Percentiles rank a stretch among this genome's conserved stretches.
These are phyloP conservation scores for Dendrolimus kikuchii DNA, from an alignment of 1,140 invertebrate species.

Conservation along the genomic window DNA sequence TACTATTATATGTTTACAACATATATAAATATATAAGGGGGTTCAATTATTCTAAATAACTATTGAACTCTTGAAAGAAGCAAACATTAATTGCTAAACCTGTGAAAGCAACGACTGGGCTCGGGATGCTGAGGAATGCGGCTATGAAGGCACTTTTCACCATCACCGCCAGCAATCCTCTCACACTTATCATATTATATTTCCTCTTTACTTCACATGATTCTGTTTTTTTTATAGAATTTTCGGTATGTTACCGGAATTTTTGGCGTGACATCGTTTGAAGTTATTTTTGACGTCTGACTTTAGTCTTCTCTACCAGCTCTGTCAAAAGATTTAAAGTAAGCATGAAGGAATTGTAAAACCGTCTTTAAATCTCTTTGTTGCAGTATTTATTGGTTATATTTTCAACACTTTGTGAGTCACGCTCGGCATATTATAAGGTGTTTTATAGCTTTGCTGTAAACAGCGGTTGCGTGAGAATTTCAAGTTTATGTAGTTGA, in stretches of 20 bases:
- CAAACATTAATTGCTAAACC: constrained; percentile 4
- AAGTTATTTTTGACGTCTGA: constrained; percentile 30
- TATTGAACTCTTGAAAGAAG: no score
- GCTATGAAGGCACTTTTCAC: constrained; percentile 49
- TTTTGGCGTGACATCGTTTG: constrained; percentile 20
- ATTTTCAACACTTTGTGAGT: no score
- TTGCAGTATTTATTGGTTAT: no score
- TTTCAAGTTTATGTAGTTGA: no score
- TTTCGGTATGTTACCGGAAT: constrained; percentile 11
- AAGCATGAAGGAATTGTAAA: no score
- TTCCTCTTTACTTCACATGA: constrained; percentile 27
- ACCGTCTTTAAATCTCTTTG: no score
- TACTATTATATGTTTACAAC: no score
- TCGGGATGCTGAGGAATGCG: constrained; percentile 48
- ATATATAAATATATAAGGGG: no score
- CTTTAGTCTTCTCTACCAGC: constrained; percentile 27
- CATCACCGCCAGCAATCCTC: constrained; percentile 44
- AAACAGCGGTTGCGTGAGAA: no score
- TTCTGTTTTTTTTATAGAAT: constrained; percentile 24
- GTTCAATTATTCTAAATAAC: no score
- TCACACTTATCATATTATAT: constrained; percentile 34
- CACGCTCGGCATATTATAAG: no score
- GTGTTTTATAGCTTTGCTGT: no score
- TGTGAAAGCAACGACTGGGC: constrained; percentile 39
- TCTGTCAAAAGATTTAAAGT: constrained; percentile 15